phyloP scores from a whole-genome alignment of 2,888 invertebrate species.

The Acronicta aceris region DNA sequence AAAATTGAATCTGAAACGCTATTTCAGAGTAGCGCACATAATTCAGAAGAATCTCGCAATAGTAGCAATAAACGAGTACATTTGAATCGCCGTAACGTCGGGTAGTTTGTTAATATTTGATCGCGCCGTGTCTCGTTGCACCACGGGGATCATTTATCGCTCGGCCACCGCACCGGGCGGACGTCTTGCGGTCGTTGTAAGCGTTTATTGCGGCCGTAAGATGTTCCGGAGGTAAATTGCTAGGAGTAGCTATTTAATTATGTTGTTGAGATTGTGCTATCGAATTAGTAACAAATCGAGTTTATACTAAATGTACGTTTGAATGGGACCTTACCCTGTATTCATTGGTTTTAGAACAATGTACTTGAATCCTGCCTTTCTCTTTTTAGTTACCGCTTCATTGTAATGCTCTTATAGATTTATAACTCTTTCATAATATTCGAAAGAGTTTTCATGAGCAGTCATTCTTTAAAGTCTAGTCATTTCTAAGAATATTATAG shows the following conservation, averaged over 20 bases:
- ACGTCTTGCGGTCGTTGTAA: constrained; percentile 71
- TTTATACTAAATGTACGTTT: background rate
- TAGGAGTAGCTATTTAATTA: constrained; percentile 27
- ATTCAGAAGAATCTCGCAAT: constrained; percentile 60
- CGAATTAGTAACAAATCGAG: constrained; percentile 6
- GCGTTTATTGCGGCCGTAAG: constrained; percentile 67
- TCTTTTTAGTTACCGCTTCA: too few species aligned
- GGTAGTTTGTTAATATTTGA: constrained; percentile 87
- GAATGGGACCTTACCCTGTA: background rate
- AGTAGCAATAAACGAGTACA: constrained; percentile 72
- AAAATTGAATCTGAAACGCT: constrained; percentile 43
- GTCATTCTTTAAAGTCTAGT: too few species aligned
- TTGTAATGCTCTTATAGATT: too few species aligned
- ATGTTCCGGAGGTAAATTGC: constrained; percentile 40
- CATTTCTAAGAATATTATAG: background rate
- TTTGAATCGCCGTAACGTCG: constrained; percentile 74
- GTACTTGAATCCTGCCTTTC: too few species aligned
- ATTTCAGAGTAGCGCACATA: constrained; percentile 42
- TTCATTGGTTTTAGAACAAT: too few species aligned
- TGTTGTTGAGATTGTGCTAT: constrained; percentile 19
- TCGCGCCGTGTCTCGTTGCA: constrained; percentile 70
- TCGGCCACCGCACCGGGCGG: constrained; percentile 66
- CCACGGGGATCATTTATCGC: constrained; percentile 75
- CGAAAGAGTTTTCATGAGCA: too few species aligned
- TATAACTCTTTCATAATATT: too few species aligned